Base-by-base conservation (phyloP, 1,140 invertebrate species). In the Temnothorax nylanderi region DNA sequence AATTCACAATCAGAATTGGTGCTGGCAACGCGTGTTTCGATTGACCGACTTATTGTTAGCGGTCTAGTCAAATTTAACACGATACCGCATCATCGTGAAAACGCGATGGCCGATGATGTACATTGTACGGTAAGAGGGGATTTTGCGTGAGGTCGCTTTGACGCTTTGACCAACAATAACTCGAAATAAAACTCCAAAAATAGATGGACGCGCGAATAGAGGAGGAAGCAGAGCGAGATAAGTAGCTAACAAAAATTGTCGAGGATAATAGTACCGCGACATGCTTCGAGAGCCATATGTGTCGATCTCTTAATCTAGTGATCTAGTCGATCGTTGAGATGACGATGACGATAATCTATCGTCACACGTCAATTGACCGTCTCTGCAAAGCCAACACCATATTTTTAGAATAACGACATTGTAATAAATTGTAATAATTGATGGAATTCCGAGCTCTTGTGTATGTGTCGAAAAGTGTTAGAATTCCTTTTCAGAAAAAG, bases 11-110 rank as follows among this genome's bases (percentile, higher is more conserved):
- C 26, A 26, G 10, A 67, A 84, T 76, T 80, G 82, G 72, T 44
- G 65, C 26, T 34, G 58, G 76, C 71, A 90, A 90, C 64, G 32
- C 47, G 41, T 62, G 67, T 89, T 85, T 90, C 80, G 74, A 65
- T 21, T 74, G 85, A 89, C 89, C 88, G 78, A 89, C 75, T 87
- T 26, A 26, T 26, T 1, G 26, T 26, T 90, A 51, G 78, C 26
- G 32, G 58, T 34, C 32, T 34, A 49, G 67, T 81, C 89, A 90
- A 89, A 89, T 89, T 90, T 74, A 84, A 75, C 54, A 26, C 26
- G 26, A 26, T 26, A 26, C 10, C 16, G 65, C 37, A 72, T 72
- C 69, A 21, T 26, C 54, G 80, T 37, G 67, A 69, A 56, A 74
- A 74, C 21, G 44, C 47, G 32, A 54, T 32, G 47, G 6, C n/a